phyloP scores from a whole-genome alignment of 1,140 invertebrate genomes.

The Macrobrachium nipponense region DNA sequence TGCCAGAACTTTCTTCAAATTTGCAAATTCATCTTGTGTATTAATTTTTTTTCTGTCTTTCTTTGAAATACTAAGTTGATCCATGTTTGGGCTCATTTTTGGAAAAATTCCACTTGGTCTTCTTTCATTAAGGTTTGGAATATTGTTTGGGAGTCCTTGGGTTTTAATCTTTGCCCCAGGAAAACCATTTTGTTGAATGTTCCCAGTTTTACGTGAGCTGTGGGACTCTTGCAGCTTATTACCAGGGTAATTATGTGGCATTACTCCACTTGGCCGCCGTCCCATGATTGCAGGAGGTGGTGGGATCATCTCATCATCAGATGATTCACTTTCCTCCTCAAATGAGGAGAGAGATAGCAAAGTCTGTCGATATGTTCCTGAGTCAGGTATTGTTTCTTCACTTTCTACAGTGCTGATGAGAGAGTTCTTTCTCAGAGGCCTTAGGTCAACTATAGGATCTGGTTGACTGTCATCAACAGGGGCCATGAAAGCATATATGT shows the following conservation, averaged over 20 bases:
- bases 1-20: constrained; percentile 27
- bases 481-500: constrained; percentile 49
- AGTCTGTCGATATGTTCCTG: not conserved
- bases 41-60: constrained; percentile 11
- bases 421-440: constrained; percentile 41
- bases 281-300: not conserved
- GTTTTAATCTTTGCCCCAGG: constrained; percentile 4
- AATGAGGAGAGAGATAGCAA: constrained; percentile 3
- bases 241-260: constrained; percentile 40
- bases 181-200: not conserved
- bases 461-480: constrained; percentile 36
- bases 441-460: constrained; percentile 46
- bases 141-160: not conserved
- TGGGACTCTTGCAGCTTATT: not conserved
- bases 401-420: not conserved
- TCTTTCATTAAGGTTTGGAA: constrained; percentile 18
- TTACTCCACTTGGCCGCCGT: constrained; percentile 42
- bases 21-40: not conserved
- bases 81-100: constrained; percentile 43
- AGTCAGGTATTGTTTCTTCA: not conserved
- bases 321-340: constrained; percentile 24
- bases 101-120: constrained; percentile 56
- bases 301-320: not conserved
- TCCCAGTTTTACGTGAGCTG: not conserved
- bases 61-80: constrained; percentile 27